These are phyloP conservation scores for Labeo rohita DNA, from an alignment of 2,113 vertebrate genomes.

Conservation along the genomic window DNA sequence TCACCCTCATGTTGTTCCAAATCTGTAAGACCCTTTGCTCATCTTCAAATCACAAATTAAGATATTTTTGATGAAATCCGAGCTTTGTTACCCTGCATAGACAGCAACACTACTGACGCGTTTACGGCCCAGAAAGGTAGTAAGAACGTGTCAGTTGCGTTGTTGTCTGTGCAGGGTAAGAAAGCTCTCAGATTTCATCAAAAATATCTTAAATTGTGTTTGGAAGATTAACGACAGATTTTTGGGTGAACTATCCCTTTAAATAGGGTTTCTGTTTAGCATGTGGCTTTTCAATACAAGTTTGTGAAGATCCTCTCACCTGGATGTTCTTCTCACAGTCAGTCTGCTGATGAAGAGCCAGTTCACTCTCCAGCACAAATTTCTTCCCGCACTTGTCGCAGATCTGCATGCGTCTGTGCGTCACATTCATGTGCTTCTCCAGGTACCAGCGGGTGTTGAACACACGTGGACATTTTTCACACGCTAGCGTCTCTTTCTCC, in stretches of 20 bases:
- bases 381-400: slow-evolving; percentile 99
- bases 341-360: slow-evolving; percentile 98
- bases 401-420: slow-evolving; percentile 98
- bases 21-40: too few species aligned
- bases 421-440: slow-evolving; percentile 99
- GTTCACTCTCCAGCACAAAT: slow-evolving; percentile 98
- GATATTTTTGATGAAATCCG: too few species aligned
- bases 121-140: too few species aligned
- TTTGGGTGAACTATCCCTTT: background rate
- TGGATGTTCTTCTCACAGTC: slow-evolving; percentile 99
- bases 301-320: slow-evolving; percentile 74
- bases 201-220: too few species aligned
- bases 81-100: too few species aligned
- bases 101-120: too few species aligned
- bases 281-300: background rate
- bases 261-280: background rate
- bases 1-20: too few species aligned
- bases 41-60: too few species aligned
- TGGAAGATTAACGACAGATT: too few species aligned
- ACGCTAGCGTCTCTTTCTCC: slow-evolving; percentile 94
- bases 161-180: too few species aligned
- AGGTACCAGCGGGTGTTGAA: slow-evolving; percentile 99
- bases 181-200: too few species aligned
- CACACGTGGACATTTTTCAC: slow-evolving; percentile 97
- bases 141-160: too few species aligned